These are phyloP conservation scores for Tachina fera DNA, from an alignment of 2,888 invertebrate genomes.

Conservation along the genomic window DNA sequence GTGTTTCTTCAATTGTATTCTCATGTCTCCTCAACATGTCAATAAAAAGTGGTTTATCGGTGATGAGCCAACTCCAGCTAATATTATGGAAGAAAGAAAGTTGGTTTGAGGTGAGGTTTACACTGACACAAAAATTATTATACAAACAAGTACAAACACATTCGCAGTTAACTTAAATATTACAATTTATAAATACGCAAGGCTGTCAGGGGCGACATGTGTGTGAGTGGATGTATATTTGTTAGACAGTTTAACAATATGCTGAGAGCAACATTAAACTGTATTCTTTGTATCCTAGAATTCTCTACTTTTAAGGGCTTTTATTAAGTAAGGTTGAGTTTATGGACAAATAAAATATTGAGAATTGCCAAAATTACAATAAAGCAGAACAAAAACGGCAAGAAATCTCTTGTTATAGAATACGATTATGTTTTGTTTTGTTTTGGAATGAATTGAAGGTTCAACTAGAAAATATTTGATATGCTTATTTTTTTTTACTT, in stretches of 20 bases:
- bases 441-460: conserved; percentile 12
- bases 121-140: not conserved
- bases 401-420: conserved; percentile 30
- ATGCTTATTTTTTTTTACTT: not conserved
- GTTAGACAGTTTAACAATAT: conserved; percentile 60
- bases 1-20: conserved; percentile 1
- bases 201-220: not conserved
- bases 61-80: conserved; percentile 56
- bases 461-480: conserved; percentile 69
- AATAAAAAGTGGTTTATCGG: conserved; percentile 66
- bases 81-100: conserved; percentile 26
- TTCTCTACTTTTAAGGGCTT: conserved; percentile 35
- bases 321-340: conserved; percentile 77
- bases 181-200: not conserved
- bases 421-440: conserved; percentile 43
- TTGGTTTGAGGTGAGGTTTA: not conserved
- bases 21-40: conserved; percentile 34
- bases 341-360: conserved; percentile 83
- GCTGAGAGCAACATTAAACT: conserved; percentile 63
- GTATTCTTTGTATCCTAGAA: conserved; percentile 50
- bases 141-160: not conserved
- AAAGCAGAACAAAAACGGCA: conserved; percentile 42
- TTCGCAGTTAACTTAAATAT: not conserved
- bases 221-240: not conserved
- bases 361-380: conserved; percentile 80